Conservation (phyloP, 1,140 invertebrate species). For the Oreohelix idahoensis region DNA sequence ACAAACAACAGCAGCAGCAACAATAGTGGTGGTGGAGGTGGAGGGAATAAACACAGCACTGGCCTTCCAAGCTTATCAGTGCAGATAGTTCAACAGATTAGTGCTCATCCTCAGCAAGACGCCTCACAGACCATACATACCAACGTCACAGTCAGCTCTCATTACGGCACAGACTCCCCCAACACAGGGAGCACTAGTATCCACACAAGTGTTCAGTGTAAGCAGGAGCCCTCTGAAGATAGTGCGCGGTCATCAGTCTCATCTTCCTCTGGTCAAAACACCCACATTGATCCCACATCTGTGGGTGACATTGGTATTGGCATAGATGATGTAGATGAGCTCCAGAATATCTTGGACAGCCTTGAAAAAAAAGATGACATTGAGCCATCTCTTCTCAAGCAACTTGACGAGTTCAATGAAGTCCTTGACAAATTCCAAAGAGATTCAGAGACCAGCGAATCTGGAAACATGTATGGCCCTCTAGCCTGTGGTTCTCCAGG, state of each 20-base stretch:
- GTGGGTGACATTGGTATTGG: conserved; percentile 76
- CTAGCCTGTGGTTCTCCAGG: conserved; percentile 57
- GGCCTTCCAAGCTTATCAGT: conserved; percentile 83
- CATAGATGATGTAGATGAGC: conserved; percentile 38
- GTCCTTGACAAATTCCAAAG: conserved; percentile 59
- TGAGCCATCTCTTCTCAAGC: conserved; percentile 86
- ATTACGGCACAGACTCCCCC: conserved; percentile 16
- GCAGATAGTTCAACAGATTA: conserved; percentile 92
- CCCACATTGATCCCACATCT: conserved; percentile 68
- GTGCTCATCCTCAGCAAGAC: conserved; percentile 83
- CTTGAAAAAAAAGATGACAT: conserved; percentile 88
- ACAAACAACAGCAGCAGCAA: conserved; percentile 47
- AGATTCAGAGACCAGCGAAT: conserved; percentile 56
- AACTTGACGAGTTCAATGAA: conserved; percentile 78
- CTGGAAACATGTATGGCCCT: conserved; percentile 51
- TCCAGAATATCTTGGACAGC: conserved; percentile 77
- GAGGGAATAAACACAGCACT: conserved; percentile 44
- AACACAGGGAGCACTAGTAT: conserved; percentile 51
- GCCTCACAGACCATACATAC: conserved; percentile 90
- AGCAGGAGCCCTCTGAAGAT: conserved; percentile 83
- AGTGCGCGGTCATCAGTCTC: background rate
- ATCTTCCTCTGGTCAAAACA: conserved; percentile 74
- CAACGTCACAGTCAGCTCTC: conserved; percentile 91
- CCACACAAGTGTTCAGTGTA: conserved; percentile 81
- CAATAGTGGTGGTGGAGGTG: conserved; percentile 32